These are phyloP conservation scores for Ephestia elutella DNA, from an alignment of 1,140 invertebrate genomes.

Conservation along the genomic window DNA sequence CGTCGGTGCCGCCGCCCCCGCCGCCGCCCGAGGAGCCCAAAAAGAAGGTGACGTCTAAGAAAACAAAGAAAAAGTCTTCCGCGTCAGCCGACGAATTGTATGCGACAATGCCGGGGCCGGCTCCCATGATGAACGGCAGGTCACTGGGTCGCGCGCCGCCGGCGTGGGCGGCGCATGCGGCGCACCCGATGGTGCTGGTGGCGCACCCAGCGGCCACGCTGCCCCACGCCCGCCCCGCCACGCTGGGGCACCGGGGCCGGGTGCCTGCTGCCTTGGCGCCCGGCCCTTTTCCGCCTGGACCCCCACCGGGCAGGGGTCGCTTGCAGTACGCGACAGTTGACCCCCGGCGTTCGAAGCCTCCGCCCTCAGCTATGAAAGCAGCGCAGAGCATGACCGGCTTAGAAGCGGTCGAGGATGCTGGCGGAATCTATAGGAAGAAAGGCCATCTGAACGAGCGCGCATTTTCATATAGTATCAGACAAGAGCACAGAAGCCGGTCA, in stretches of 20 bases:
- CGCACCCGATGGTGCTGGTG: slow-evolving; percentile 70
- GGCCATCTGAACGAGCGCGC: slow-evolving; percentile 94
- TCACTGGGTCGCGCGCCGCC: slow-evolving; percentile 69
- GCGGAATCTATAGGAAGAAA: slow-evolving; percentile 90
- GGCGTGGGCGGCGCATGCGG: slow-evolving; percentile 55
- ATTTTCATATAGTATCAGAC: slow-evolving; percentile 94
- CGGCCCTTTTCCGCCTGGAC: slow-evolving; percentile 55
- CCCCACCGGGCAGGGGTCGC: slow-evolving; percentile 75
- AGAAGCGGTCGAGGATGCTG: slow-evolving; percentile 84
- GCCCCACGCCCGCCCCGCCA: slow-evolving; percentile 67
- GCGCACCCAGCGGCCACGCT: slow-evolving; percentile 74
- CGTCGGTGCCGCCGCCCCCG: slow-evolving; percentile 86
- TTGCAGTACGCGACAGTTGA: slow-evolving; percentile 78
- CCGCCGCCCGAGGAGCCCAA: slow-evolving; percentile 80
- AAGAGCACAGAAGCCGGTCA: slow-evolving; percentile 92
- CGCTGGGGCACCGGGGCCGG: slow-evolving; percentile 50
- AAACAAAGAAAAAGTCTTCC: slow-evolving; percentile 71
- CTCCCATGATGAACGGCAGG: slow-evolving; percentile 69
- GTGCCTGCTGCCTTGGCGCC: slow-evolving; percentile 44
- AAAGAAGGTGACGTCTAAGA: slow-evolving; percentile 72
- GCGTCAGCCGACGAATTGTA: slow-evolving; percentile 62
- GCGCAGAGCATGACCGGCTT: slow-evolving; percentile 86
- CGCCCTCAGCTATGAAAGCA: slow-evolving; percentile 82
- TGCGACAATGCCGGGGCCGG: slow-evolving; percentile 57
- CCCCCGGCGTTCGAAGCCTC: slow-evolving; percentile 82